Evolutionary conservation across 2,797 vertebrate species (phyloP), one percentile per base, ranked within the genome.

Genomic region (Mallotus villosus): DNA sequence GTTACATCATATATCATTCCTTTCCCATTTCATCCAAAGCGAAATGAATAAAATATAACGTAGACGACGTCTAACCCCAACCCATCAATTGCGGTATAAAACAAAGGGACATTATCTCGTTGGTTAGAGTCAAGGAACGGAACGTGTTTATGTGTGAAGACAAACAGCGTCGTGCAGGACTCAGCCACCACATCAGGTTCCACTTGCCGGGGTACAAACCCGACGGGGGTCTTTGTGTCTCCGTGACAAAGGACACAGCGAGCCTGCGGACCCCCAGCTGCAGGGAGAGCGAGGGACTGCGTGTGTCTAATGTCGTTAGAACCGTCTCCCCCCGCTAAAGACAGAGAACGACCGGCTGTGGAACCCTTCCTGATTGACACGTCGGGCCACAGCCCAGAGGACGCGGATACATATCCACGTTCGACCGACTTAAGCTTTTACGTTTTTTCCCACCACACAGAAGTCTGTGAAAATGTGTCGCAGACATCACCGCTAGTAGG

Each of bases 141-240:
- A 29, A 29, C 27, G 27, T 2, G 27, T 29, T 29, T 29, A 29
- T 29, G 27, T 29, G 27, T 2, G 27, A 29, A 29, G 27, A 29
- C 27, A 29, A 29, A 29, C 27, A 29, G 34, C 34, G 7, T 37
- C 6, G 6, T 8, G 34, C 34, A 37, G 34, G 34, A 37, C 8
- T 37, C 34, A 37, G 34, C 34, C 34, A 11, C 6, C 1, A 11
- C 34, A 16, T 16, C 6, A 21, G 16, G 3, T 29, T 62, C 51
- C 46, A 53, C 57, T 63, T 58, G 74, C 78, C 74, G 74, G 72
- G 17, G 80, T 78, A 79, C 77, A 76, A 85, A 84, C 67, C 37
- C 4, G 70, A 74, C 51, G 75, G 81, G 55, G 41, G 74, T 81
- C 85, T 87, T 86, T 89, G 83, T 88, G 74, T 83, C 72, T 84